These are phyloP conservation scores for Balearica regulorum DNA, from an alignment of 2,797 vertebrate genomes.

Conservation along the genomic window DNA sequence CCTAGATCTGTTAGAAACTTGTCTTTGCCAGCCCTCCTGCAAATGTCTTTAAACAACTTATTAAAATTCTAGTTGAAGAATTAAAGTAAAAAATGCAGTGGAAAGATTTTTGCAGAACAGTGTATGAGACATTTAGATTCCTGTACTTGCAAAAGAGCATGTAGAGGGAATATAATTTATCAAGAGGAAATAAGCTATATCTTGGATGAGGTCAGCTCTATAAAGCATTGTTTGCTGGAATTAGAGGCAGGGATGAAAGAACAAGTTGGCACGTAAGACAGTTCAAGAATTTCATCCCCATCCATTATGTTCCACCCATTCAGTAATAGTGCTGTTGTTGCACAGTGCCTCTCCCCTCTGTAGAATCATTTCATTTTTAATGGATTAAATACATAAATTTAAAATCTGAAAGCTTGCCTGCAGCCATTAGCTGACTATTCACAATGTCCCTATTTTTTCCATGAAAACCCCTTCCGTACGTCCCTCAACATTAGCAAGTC, in stretches of 20 bases:
- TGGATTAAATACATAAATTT: slow-evolving; percentile 58
- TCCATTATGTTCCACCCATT: background rate
- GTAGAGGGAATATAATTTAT: background rate
- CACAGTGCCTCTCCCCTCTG: background rate
- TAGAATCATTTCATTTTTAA: slow-evolving; percentile 45
- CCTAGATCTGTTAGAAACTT: slow-evolving; percentile 1
- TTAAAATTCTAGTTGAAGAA: background rate
- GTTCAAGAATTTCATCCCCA: background rate
- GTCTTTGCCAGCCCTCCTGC: background rate
- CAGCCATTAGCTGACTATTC: slow-evolving; percentile 12
- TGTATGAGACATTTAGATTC: background rate
- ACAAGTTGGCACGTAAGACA: background rate
- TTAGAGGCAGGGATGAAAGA: background rate
- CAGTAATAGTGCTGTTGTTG: background rate
- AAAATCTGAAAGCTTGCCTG: background rate
- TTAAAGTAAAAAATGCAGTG: background rate
- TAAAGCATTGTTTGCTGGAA: background rate
- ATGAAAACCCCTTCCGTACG: background rate
- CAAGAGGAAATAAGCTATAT: background rate
- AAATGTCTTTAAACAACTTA: background rate
- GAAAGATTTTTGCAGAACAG: background rate
- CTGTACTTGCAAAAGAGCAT: background rate
- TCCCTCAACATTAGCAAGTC: background rate
- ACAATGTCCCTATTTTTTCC: background rate
- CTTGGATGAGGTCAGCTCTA: background rate